phyloP scores from a whole-genome alignment of 2,797 vertebrate genomes.

The Clamator glandarius region DNA sequence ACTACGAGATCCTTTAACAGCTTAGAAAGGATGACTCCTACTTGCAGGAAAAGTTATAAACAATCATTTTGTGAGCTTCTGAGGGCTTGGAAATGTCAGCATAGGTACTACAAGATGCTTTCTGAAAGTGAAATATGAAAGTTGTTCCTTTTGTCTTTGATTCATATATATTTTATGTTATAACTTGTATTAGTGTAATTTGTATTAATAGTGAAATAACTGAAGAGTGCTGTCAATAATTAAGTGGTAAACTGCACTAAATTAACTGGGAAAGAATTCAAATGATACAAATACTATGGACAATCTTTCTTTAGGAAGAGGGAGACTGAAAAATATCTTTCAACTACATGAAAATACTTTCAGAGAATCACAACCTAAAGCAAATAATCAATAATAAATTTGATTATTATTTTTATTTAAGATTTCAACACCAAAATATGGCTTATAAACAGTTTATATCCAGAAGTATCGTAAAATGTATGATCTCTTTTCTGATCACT shows the following conservation, averaged over 20 bases:
- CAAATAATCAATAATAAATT: background rate
- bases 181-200: background rate
- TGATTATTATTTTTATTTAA: background rate
- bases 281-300: background rate
- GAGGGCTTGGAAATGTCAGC: background rate
- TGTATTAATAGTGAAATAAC: background rate
- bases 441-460: background rate
- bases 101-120: background rate
- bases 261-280: background rate
- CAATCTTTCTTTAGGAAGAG: background rate
- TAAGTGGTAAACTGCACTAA: background rate
- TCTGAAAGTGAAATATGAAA: background rate
- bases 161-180: background rate
- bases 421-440: background rate
- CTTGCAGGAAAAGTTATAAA: background rate
- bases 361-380: background rate
- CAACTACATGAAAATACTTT: background rate
- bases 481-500: background rate
- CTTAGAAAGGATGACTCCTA: background rate
- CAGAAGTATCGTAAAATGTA: conserved; percentile 7
- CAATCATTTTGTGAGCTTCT: background rate
- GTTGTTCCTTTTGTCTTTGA: background rate
- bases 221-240: background rate
- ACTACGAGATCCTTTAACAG: background rate
- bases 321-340: background rate